These are phyloP conservation scores for Amorpha juglandis DNA, from an alignment of 2,888 invertebrate genomes.

Conservation along the genomic window DNA sequence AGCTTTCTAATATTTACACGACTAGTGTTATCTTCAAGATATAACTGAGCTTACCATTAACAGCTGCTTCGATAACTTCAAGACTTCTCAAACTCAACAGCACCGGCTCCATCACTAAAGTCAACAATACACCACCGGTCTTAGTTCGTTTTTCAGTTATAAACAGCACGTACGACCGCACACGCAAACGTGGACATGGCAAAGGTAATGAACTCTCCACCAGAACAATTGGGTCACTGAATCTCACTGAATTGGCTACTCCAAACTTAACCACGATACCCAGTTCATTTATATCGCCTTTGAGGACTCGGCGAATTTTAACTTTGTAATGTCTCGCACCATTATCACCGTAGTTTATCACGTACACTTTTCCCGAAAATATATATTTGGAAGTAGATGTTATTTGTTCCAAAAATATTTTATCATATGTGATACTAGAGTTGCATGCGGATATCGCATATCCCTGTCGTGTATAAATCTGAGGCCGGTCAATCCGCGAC, in stretches of 20 bases:
- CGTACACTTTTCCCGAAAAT: conserved; percentile 72
- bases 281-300: conserved; percentile 73
- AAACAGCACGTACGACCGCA: conserved; percentile 72
- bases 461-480: conserved; percentile 38
- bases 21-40: not conserved
- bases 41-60: conserved; percentile 64
- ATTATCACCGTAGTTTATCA: conserved; percentile 54
- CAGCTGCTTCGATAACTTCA: conserved; percentile 68
- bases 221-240: conserved; percentile 67
- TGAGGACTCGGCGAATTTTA: conserved; percentile 71
- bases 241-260: conserved; percentile 58
- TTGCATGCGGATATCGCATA: conserved; percentile 50
- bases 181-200: conserved; percentile 59
- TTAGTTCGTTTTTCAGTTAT: conserved; percentile 58
- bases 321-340: conserved; percentile 66
- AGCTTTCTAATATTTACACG: not conserved
- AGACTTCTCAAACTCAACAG: conserved; percentile 65
- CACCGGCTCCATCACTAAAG: conserved; percentile 69
- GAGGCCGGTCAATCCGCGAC: conserved; percentile 34
- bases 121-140: conserved; percentile 49
- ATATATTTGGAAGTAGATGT: conserved; percentile 69
- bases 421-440: conserved; percentile 56
- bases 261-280: conserved; percentile 63
- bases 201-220: conserved; percentile 56
- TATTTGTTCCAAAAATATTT: conserved; percentile 63